Conservation (phyloP, 2,888 invertebrate species). For the Plagodis pulveraria region DNA sequence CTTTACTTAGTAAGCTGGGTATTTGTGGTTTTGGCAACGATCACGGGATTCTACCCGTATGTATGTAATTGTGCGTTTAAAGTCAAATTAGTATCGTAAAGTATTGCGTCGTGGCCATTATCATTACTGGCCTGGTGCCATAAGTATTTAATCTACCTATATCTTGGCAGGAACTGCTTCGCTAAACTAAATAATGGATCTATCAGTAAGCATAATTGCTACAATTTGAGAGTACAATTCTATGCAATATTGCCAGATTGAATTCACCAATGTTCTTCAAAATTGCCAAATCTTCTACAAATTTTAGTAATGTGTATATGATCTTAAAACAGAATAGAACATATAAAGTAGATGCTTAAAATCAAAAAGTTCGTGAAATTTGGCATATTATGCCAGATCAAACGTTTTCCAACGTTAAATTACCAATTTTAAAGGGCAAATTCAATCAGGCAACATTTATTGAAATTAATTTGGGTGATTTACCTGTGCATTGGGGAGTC, state of each 20-base stretch:
- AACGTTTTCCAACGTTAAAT: too few relatives aligned
- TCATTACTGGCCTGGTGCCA: conserved; percentile 73
- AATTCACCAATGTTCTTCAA: background rate
- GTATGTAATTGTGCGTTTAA: conserved; percentile 72
- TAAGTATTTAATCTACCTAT: conserved; percentile 60
- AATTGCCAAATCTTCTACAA: background rate
- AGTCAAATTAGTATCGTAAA: conserved; percentile 73
- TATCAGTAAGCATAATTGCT: conserved; percentile 42
- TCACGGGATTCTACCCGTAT: conserved; percentile 60
- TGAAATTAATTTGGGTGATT: conserved; percentile 7
- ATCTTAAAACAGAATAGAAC: too few relatives aligned
- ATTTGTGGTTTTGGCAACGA: conserved; percentile 65
- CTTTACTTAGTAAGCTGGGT: conserved; percentile 50
- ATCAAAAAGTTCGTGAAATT: too few relatives aligned
- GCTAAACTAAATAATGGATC: conserved; percentile 43
- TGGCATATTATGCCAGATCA: too few relatives aligned
- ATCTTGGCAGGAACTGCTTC: conserved; percentile 35
- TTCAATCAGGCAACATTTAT: conserved; percentile 14
- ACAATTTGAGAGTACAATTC: conserved; percentile 26
- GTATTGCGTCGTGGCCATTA: conserved; percentile 61
- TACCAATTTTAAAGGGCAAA: background rate
- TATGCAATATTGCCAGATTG: conserved; percentile 20
- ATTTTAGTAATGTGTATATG: too few relatives aligned
- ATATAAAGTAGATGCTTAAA: too few relatives aligned
- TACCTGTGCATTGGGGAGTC: conserved; percentile 94